Percentiles rank a stretch among this genome's conserved stretches.
These are phyloP conservation scores for Cololabis saira DNA, from an alignment of 2,113 vertebrate genomes.

Conservation along the genomic window DNA sequence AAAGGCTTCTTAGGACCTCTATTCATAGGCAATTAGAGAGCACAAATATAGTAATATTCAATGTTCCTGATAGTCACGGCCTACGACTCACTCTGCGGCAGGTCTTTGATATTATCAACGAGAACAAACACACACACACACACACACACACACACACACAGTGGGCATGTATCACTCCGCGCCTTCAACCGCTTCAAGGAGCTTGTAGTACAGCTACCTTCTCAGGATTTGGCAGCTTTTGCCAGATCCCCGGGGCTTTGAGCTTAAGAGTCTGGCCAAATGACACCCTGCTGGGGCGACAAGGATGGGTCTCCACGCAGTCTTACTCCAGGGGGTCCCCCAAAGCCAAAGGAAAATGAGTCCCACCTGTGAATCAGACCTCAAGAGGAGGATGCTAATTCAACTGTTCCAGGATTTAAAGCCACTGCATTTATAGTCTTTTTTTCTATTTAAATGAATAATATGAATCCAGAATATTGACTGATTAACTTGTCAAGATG, in stretches of 20 bases:
- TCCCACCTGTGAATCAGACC: constrained; percentile 1
- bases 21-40: no score
- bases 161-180: constrained; percentile 12
- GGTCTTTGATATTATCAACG: constrained; percentile 44
- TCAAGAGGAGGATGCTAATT: constrained; percentile 4
- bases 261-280: constrained; percentile 60
- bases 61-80: not conserved
- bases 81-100: constrained; percentile 1
- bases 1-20: no score
- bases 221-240: constrained; percentile 43
- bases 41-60: no score
- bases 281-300: constrained; percentile 53
- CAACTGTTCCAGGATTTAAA: constrained; percentile 11
- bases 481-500: no score
- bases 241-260: constrained; percentile 38
- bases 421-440: not conserved
- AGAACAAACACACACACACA: constrained; percentile 9
- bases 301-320: constrained; percentile 26
- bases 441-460: not conserved
- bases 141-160: no score
- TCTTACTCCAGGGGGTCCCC: constrained; percentile 15
- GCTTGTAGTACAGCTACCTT: constrained; percentile 46
- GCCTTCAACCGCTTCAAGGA: constrained; percentile 9
- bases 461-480: no score
- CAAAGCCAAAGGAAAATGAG: not conserved